Evolutionary conservation across 2,797 vertebrate species (phyloP), one percentile per base, ranked within the genome.

Genomic region (Paratrypauchen microcephalus): DNA sequence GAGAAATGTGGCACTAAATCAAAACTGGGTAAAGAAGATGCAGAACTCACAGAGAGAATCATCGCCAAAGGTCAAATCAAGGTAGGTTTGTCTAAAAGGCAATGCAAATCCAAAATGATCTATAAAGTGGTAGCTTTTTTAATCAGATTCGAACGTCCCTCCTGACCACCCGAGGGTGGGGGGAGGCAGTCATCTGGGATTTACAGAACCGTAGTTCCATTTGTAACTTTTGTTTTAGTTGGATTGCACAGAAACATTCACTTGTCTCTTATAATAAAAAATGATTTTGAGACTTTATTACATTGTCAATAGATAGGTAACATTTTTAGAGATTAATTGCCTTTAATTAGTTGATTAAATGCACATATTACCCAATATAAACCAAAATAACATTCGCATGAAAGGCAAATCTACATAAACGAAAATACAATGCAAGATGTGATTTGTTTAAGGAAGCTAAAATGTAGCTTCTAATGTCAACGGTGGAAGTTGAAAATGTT

Each of bases 41-140:
- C 94, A 18, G 96, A 97, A 85, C 92, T 87, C 70, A 92, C 91
- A 0, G 97, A 98, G 82, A 91, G 93, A 70, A 95, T 98, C 60
- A 87, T 96, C 90, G 95, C 94, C 56, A 98, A 96, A 85, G 97
- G 96, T 62, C 97, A 97, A 86, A 91, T 96, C 66, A 96, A 97
- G 95, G 97, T 97, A 82, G 0, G 6, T 65, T 24, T 41, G 36
- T 41, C 13, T 62, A 13, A 36, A 36, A n/a, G 11, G 28, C 28
- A 28, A 32, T 21, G 18, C 16, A 52, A 52, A n/a, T 52, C 48
- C 48, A 52, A 52, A 52, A 18, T 52, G 48, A 18, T 52, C 6
- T 16, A 52, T n/a, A n/a, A 6, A n/a, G 19, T 52, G 15, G 48
- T 18, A 52, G n/a, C 16, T 52, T 52, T 5, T 45, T 12, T 12